Conservation (phyloP, 2,113 vertebrate species). For the Larimichthys crocea region DNA sequence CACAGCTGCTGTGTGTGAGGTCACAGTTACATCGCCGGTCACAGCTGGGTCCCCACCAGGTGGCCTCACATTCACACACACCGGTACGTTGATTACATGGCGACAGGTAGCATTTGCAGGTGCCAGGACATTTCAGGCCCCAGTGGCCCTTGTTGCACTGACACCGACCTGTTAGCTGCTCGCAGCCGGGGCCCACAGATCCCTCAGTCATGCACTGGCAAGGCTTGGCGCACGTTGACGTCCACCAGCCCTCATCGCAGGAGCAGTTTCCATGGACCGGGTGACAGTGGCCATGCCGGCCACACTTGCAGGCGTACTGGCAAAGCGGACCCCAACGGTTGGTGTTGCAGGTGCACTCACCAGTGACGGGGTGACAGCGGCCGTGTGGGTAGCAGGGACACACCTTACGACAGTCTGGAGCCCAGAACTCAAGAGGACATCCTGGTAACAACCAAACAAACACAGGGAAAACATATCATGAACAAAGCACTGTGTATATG, state of each 20-base stretch:
- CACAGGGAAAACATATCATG: not conserved
- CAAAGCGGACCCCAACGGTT: constrained; percentile 90
- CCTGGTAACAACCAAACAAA: constrained; percentile 72
- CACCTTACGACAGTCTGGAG: constrained; percentile 88
- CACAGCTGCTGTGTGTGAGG: constrained; percentile 86
- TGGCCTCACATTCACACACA: constrained; percentile 84
- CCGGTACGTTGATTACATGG: constrained; percentile 87
- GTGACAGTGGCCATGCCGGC: constrained; percentile 87
- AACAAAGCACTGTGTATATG: not conserved
- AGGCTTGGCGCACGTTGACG: constrained; percentile 79
- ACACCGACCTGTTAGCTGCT: constrained; percentile 87
- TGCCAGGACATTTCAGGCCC: constrained; percentile 87
- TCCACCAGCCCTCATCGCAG: constrained; percentile 93
- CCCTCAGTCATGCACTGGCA: constrained; percentile 84
- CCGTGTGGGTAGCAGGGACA: constrained; percentile 91
- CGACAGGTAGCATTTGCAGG: constrained; percentile 87
- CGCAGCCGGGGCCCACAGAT: constrained; percentile 79
- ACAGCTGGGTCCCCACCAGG: constrained; percentile 88
- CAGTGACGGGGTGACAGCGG: constrained; percentile 85
- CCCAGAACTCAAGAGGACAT: constrained; percentile 94
- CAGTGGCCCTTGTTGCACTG: constrained; percentile 87
- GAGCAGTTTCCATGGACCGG: constrained; percentile 85
- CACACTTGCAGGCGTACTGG: constrained; percentile 86
- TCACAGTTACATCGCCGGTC: constrained; percentile 85
- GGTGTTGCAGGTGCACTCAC: constrained; percentile 87